Evolutionary conservation across 2,113 vertebrate species (phyloP).

Genomic region (Malurus alboscapulatus): DNA sequence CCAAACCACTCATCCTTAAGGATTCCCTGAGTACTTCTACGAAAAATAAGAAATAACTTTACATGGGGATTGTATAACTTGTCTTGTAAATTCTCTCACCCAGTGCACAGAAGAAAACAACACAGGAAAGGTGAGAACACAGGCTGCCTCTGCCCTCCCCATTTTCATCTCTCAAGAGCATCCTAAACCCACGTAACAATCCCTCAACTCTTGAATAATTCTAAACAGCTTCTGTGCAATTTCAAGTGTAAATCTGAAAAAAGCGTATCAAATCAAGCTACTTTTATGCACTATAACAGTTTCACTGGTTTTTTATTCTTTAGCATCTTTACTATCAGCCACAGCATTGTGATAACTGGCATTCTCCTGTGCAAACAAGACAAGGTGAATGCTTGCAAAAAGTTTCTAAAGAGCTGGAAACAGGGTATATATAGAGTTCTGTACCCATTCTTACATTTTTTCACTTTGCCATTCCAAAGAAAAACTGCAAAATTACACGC

Average conservation of each 20-base stretch:
- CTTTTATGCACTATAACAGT: not conserved
- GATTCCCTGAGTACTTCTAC: not conserved
- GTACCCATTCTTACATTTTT: not conserved
- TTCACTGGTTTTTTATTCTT: not conserved
- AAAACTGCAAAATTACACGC: not conserved
- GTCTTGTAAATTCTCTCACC: not conserved
- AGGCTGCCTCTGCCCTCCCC: not conserved
- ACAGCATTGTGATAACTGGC: not conserved
- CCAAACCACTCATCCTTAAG: not conserved
- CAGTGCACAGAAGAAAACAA: not conserved
- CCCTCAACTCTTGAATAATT: not conserved
- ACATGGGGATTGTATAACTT: not conserved
- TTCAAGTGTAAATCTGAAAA: not conserved
- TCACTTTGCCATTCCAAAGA: not conserved
- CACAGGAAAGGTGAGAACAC: not conserved
- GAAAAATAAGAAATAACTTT: not conserved
- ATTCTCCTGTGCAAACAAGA: not conserved
- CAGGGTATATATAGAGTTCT: not conserved
- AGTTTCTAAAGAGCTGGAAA: not conserved
- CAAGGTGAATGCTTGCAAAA: not conserved
- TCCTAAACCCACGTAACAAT: accelerated
- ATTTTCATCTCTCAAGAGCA: not conserved
- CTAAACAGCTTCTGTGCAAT: not conserved
- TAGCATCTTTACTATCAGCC: not conserved
- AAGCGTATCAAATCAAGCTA: not conserved